Conservation (phyloP, 92 coral and sea anemone genomes). For the Heliopora coerulea region DNA sequence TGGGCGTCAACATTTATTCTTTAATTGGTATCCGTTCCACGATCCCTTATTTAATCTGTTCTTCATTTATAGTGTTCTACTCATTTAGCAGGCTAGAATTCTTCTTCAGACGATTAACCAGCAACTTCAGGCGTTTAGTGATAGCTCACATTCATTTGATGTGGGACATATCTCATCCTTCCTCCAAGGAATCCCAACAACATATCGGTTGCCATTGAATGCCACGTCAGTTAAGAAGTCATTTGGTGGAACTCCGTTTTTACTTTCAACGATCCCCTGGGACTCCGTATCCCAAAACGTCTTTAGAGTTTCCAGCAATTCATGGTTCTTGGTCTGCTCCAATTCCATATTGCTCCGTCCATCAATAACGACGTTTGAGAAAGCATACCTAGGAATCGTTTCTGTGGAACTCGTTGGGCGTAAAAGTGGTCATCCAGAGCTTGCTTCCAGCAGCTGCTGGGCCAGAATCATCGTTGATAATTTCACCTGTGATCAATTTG, state of each 20-base stretch:
- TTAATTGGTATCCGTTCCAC: not conserved
- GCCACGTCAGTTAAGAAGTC: not conserved
- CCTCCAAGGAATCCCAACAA: constrained; percentile 21
- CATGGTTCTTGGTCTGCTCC: constrained; percentile 10
- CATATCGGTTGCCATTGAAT: constrained; percentile 15
- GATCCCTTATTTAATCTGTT: constrained; percentile 13
- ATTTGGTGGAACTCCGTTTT: not conserved
- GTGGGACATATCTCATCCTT: not conserved
- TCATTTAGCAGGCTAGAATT: not conserved
- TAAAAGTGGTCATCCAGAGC: constrained; percentile 44
- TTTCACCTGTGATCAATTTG: constrained; percentile 19
- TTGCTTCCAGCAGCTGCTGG: constrained; percentile 50
- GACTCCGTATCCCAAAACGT: constrained; percentile 25
- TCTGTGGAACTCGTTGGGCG: not conserved
- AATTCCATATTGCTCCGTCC: constrained; percentile 16
- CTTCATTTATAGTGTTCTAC: constrained; percentile 9
- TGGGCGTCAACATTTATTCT: not conserved
- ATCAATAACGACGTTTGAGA: too few species aligned
- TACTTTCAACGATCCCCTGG: not conserved
- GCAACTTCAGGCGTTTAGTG: not conserved
- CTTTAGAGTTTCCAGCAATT: not conserved
- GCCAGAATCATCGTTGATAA: constrained; percentile 13
- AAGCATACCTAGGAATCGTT: too few species aligned
- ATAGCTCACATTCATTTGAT: not conserved
- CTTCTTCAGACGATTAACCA: not conserved